A percentile compares a stretch with the other conserved stretches of the same genome.
Evolutionary conservation across 2,888 invertebrate species (phyloP).

Genomic region (Monoplex corrugatus): DNA sequence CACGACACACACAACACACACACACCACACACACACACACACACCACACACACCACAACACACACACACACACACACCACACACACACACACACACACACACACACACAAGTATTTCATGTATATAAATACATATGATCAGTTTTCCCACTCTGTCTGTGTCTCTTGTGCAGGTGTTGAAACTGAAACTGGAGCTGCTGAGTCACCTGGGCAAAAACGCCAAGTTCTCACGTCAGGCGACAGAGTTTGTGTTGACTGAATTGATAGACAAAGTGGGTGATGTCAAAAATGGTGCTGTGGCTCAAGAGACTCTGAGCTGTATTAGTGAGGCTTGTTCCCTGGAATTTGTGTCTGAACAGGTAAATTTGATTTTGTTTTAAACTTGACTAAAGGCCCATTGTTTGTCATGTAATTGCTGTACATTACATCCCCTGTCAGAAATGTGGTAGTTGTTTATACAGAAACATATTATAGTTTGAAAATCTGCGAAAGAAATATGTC

Average conservation of each 20-base stretch:
- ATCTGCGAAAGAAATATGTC: too few species aligned
- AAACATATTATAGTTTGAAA: too few species aligned
- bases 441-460: too few species aligned
- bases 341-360: constrained; percentile 88
- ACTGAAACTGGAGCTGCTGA: constrained; percentile 90
- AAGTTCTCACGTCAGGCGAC: constrained; percentile 86
- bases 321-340: constrained; percentile 90
- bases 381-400: too few species aligned
- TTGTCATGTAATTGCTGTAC: too few species aligned
- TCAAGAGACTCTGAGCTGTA: constrained; percentile 87
- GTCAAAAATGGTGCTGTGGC: constrained; percentile 88
- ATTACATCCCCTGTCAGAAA: too few species aligned
- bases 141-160: not conserved
- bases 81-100: not conserved
- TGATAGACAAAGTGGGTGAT: constrained; percentile 93
- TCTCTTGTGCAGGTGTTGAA: constrained; percentile 86
- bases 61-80: too few species aligned
- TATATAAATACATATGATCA: not conserved
- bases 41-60: too few species aligned
- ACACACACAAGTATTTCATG: not conserved
- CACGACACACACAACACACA: not conserved
- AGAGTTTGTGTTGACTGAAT: constrained; percentile 89
- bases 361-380: too few species aligned
- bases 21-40: too few species aligned
- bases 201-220: constrained; percentile 88